Percentiles rank a stretch among this genome's conserved stretches.
Evolutionary conservation across 2,113 vertebrate species (phyloP).

Genomic region (Sinocyclocheilus rhinocerous): DNA sequence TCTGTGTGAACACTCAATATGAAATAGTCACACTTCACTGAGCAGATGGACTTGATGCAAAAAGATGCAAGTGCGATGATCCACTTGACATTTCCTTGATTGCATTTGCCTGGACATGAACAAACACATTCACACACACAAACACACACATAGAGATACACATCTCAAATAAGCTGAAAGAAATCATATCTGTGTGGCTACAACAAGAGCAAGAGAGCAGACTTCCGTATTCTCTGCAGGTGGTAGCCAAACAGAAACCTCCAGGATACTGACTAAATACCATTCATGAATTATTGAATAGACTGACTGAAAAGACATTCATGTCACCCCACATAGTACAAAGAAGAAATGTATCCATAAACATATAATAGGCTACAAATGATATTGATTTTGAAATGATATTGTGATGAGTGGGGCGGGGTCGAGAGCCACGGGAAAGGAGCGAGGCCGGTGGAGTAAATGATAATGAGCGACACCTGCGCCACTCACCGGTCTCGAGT

Average conservation of each 20-base stretch:
- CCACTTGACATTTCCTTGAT: constrained; percentile 35
- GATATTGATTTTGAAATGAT: neutral
- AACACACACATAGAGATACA: neutral
- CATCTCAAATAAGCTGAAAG: neutral
- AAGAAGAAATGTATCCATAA: neutral
- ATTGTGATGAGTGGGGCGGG: no score
- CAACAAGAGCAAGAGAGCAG: neutral
- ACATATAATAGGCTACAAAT: neutral
- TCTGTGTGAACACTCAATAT: neutral
- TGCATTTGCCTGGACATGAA: constrained; percentile 3
- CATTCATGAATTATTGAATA: constrained; percentile 3
- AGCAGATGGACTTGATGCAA: constrained; percentile 20
- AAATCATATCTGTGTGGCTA: neutral
- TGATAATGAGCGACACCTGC: no score
- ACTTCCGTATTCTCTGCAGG: constrained; percentile 5
- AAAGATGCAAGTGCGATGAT: constrained; percentile 18
- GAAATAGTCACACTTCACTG: constrained; percentile 8
- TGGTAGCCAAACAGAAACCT: constrained; percentile 14
- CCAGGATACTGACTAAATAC: neutral
- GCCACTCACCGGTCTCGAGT: no score
- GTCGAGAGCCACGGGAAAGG: no score
- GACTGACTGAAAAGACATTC: neutral
- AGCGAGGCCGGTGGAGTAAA: no score
- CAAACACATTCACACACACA: neutral
- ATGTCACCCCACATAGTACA: neutral